phyloP scores from a whole-genome alignment of 53 echinoderm and acorn worm genomes.

The Stichopus horrens region DNA sequence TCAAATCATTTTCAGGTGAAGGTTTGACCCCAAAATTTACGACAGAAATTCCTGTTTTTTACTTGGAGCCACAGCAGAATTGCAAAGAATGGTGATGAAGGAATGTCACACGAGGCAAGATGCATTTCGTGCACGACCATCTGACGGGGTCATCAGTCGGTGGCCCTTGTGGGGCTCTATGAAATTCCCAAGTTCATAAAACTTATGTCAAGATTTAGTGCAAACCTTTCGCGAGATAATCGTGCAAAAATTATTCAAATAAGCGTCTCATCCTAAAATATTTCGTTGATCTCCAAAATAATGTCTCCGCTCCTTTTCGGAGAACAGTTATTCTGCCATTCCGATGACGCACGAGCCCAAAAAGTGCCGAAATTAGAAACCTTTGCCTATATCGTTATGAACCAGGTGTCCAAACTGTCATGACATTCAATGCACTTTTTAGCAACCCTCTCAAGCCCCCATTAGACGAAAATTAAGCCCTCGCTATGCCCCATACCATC shows the following conservation, averaged over 20 bases:
- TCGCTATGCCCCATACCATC: conserved; percentile 37
- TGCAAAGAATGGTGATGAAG: neutral
- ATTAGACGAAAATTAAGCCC: conserved; percentile 41
- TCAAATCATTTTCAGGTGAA: neutral
- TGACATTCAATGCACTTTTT: conserved; percentile 29
- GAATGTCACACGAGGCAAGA: conserved; percentile 7
- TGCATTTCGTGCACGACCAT: conserved; percentile 2
- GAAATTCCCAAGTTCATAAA: neutral
- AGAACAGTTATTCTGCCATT: conserved; percentile 21
- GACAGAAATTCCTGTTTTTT: neutral
- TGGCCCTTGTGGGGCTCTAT: conserved; percentile 13
- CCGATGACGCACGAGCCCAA: conserved; percentile 42
- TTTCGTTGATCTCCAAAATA: conserved; percentile 62
- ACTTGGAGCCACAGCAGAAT: neutral
- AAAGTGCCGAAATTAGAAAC: conserved; percentile 46
- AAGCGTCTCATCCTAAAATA: conserved; percentile 46
- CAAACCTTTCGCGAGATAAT: conserved; percentile 15
- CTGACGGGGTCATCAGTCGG: neutral
- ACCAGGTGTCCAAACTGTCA: neutral
- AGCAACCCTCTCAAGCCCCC: conserved; percentile 36
- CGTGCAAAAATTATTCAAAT: conserved; percentile 50
- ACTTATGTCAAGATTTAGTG: conserved; percentile 19
- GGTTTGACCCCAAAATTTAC: neutral
- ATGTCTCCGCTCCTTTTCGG: conserved; percentile 21
- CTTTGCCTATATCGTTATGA: conserved; percentile 11